phyloP scores from a whole-genome alignment of 2,797 vertebrate genomes.

The Chelidonichthys spinosus region DNA sequence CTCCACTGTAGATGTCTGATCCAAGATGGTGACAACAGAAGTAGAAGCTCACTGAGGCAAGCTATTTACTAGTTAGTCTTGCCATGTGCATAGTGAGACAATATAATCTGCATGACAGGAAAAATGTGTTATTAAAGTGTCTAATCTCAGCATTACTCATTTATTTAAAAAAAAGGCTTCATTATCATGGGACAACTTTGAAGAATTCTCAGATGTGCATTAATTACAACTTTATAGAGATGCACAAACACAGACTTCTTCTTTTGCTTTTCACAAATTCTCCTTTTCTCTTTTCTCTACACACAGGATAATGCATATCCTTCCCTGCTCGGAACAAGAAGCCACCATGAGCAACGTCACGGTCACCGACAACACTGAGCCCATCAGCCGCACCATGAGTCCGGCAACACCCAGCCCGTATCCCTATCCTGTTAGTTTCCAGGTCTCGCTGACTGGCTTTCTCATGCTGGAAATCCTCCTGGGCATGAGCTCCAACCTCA shows the following conservation, averaged over 20 bases:
- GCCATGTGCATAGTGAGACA: conserved; percentile 17
- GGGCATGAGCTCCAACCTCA: conserved; percentile 98
- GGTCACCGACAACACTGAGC: conserved; percentile 92
- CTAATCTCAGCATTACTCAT: conserved; percentile 25
- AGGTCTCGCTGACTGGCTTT: conserved; percentile 96
- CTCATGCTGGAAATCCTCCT: conserved; percentile 98
- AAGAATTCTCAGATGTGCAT: conserved; percentile 23
- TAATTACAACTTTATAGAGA: conserved; percentile 21
- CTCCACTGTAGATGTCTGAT: conserved; percentile 16
- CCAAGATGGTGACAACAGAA: conserved; percentile 22
- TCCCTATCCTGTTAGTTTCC: conserved; percentile 93
- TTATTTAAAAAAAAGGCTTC: conserved; percentile 39
- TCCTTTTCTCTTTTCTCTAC: conserved; percentile 60
- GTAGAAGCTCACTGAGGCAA: conserved; percentile 23
- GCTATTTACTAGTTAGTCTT: conserved; percentile 34
- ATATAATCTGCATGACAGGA: conserved; percentile 27
- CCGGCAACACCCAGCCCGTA: conserved; percentile 87
- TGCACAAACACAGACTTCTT: conserved; percentile 17
- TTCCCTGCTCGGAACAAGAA: conserved; percentile 89
- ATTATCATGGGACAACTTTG: conserved; percentile 37
- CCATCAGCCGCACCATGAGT: conserved; percentile 92
- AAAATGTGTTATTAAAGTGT: conserved; percentile 30
- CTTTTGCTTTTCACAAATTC: conserved; percentile 14
- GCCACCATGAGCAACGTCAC: conserved; percentile 97
- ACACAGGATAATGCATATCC: conserved; percentile 85